Evolutionary conservation across 2,797 vertebrate genomes (phyloP).

Genomic region (Phyllotis vaccarum): DNA sequence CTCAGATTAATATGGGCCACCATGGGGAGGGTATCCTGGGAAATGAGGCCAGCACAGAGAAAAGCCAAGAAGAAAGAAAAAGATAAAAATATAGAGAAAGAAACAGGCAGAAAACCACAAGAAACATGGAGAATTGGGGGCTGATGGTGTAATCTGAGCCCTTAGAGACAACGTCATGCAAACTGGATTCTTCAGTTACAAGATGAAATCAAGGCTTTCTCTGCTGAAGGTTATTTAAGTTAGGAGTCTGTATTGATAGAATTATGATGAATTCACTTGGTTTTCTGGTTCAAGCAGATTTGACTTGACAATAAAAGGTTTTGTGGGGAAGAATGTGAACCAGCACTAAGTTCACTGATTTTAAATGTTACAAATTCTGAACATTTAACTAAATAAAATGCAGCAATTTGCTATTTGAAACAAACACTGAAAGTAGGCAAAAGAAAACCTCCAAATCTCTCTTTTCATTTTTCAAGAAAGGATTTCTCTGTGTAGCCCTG

Average conservation of each 20-base stretch:
- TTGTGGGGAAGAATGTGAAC: slow-evolving; percentile 25
- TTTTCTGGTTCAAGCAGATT: slow-evolving; percentile 51
- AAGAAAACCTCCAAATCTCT: not conserved
- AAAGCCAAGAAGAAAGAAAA: not conserved
- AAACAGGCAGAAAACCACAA: not conserved
- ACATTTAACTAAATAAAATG: slow-evolving; percentile 39
- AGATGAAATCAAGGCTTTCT: not conserved
- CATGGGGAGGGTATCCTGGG: not conserved
- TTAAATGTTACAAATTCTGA: slow-evolving; percentile 37
- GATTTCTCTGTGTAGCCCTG: not conserved
- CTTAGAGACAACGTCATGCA: not conserved
- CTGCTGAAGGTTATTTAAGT: not conserved
- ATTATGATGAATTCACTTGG: not conserved
- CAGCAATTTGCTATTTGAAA: slow-evolving; percentile 9
- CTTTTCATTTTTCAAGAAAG: not conserved
- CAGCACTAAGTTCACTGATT: slow-evolving; percentile 38
- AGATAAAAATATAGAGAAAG: not conserved
- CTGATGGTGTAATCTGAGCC: not conserved
- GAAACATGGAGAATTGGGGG: not conserved
- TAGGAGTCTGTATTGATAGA: not conserved
- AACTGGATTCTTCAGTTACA: not conserved
- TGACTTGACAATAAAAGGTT: not conserved
- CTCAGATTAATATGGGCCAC: not conserved
- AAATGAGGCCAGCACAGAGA: not conserved
- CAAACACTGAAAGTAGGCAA: slow-evolving; percentile 28